These are phyloP conservation scores for Girardinus metallicus DNA, from an alignment of 2,797 vertebrate genomes.

Conservation along the genomic window DNA sequence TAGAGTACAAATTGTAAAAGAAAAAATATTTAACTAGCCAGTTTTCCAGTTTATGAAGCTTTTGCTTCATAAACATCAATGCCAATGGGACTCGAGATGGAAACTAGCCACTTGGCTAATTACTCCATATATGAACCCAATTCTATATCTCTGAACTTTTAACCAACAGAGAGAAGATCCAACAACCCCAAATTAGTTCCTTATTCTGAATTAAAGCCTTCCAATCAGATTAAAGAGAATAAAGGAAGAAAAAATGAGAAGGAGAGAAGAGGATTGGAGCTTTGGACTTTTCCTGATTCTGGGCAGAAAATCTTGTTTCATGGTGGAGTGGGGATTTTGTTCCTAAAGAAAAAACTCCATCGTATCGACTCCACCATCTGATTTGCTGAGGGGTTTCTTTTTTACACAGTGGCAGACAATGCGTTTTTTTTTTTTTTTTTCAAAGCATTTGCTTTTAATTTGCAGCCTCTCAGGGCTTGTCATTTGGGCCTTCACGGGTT, in stretches of 20 bases:
- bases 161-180: constrained; percentile 19
- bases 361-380: constrained; percentile 67
- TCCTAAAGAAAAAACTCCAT: constrained; percentile 44
- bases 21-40: too few relatives aligned
- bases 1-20: too few relatives aligned
- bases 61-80: too few relatives aligned
- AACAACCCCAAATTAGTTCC: constrained; percentile 68
- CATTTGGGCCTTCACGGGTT: constrained; percentile 40
- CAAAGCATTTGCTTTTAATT: constrained; percentile 72
- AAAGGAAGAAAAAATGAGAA: constrained; percentile 10
- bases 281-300: constrained; percentile 56
- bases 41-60: too few relatives aligned
- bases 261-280: constrained; percentile 23
- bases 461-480: constrained; percentile 58
- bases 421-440: constrained; percentile 8
- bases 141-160: neutral
- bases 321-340: constrained; percentile 61
- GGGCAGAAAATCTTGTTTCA: constrained; percentile 83
- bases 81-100: too few relatives aligned
- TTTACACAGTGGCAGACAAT: constrained; percentile 3
- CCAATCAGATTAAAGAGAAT: constrained; percentile 70
- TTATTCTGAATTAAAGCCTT: constrained; percentile 68
- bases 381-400: constrained; percentile 47
- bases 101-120: neutral
- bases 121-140: neutral